A percentile compares a stretch with the other conserved stretches of the same genome.
These are phyloP conservation scores for Micrastur ruficollis DNA, from an alignment of 2,797 vertebrate genomes.

Conservation along the genomic window DNA sequence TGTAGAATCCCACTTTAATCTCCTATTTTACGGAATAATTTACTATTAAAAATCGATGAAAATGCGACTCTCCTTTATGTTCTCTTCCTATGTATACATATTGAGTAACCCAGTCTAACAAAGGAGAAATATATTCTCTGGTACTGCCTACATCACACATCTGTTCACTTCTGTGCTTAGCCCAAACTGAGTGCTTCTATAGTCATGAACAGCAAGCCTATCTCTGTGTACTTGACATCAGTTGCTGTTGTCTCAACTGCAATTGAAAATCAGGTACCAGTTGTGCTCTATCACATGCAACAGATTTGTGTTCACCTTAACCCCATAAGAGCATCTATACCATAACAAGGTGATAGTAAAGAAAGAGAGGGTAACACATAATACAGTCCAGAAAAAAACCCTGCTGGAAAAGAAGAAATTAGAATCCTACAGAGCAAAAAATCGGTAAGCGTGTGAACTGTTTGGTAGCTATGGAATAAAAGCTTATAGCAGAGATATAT, in stretches of 20 bases:
- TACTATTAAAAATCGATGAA: conserved; percentile 16
- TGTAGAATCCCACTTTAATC: not conserved
- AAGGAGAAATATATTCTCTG: not conserved
- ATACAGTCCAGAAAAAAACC: not conserved
- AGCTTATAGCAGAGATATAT: not conserved
- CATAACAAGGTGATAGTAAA: not conserved
- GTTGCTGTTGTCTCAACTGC: not conserved
- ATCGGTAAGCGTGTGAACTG: not conserved
- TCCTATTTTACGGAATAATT: not conserved
- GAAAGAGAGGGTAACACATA: not conserved
- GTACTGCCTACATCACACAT: not conserved
- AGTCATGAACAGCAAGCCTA: not conserved
- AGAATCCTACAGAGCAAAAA: not conserved
- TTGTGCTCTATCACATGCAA: not conserved
- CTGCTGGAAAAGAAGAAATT: not conserved
- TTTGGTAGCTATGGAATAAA: not conserved
- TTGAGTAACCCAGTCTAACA: not conserved
- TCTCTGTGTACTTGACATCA: not conserved
- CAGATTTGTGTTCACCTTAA: not conserved
- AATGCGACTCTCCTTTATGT: not conserved
- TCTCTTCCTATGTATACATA: not conserved
- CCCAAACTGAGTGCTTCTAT: not conserved
- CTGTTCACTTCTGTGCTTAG: not conserved
- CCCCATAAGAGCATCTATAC: not conserved
- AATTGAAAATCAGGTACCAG: not conserved